Evolutionary conservation across 53 echinoderm and acorn worm genomes (phyloP), one percentile per base, ranked within the genome.

Genomic region (Mesocentrotus franciscanus): DNA sequence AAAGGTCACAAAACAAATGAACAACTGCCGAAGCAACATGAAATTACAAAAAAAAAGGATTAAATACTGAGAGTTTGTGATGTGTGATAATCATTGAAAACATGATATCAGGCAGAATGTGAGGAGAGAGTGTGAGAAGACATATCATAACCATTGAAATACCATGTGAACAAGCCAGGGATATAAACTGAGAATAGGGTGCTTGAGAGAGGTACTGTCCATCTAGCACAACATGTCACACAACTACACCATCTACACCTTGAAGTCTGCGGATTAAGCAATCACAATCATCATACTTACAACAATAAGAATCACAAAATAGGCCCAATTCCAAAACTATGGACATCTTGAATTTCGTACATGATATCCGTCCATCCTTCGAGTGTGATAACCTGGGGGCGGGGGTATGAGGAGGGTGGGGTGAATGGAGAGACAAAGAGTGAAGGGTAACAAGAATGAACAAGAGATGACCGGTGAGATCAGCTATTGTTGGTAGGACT

Each of bases 251-350:
- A 87, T 87, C 87, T 87, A 87, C 27, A 92, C 92, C 42, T 24
- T 30, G 27, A 26, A 24, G 55, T 39, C 56, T 20, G 71, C 55
- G 8, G 66, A 8, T 9, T 91, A 61, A 10, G 60, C 92, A 39
- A 92, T 66, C 70, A 68, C 42, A 61, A 92, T 66, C 92, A 39
- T 91, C 57, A 97, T 98, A 98, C 98, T 99, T 99, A 99, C 99
- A 93, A 98, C 97, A 91, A 99, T 99, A 85, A 99, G 97, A 92
- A 99, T 95, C 93, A 98, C 96, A 99, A 99, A 99, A 98, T 99
- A 99, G 95, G 96, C 96, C 99, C 99, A 99, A 97, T 94, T 98
- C 99, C 99, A 99, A 96, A 99, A 96, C 95, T 97, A 97, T 99
- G 97, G 91, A 97, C 99, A 95, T 99, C 99, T 96, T 99, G 99